These are phyloP conservation scores for Atherix ibis DNA, from an alignment of 2,888 invertebrate species.

Conservation along the genomic window DNA sequence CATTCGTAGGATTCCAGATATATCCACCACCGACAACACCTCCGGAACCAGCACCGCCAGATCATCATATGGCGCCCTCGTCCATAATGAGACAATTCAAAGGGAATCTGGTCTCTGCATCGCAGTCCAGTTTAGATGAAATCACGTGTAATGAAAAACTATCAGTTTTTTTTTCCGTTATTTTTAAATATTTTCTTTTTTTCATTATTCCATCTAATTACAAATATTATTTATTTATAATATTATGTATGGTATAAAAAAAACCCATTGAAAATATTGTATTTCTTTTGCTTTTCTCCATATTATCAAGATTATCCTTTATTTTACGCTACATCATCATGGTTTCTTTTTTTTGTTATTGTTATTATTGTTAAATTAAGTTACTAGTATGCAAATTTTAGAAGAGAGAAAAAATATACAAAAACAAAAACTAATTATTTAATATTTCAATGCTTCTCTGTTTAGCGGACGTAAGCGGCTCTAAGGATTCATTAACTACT, in stretches of 20 bases:
- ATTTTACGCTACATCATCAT: too few species aligned
- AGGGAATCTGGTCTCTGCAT: slow-evolving; percentile 35
- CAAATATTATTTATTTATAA: too few species aligned
- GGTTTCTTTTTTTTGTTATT: too few species aligned
- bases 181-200: slow-evolving; percentile 12
- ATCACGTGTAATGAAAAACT: slow-evolving; percentile 39
- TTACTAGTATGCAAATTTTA: too few species aligned
- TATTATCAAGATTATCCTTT: too few species aligned
- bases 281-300: background rate
- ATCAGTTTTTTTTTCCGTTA: slow-evolving; percentile 9
- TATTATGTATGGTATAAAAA: too few species aligned
- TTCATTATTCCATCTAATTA: too few species aligned
- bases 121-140: slow-evolving; percentile 49
- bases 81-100: slow-evolving; percentile 35
- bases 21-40: slow-evolving; percentile 73
- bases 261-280: too few species aligned
- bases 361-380: too few species aligned
- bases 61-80: slow-evolving; percentile 47
- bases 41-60: slow-evolving; percentile 71
- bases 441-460: slow-evolving; percentile 25
- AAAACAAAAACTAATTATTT: too few species aligned
- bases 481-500: slow-evolving; percentile 63
- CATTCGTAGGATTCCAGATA: slow-evolving; percentile 61
- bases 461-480: slow-evolving; percentile 63
- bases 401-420: too few species aligned